These are phyloP conservation scores for Muscicapa comitata DNA, from an alignment of 2,797 vertebrate species.

Conservation along the genomic window DNA sequence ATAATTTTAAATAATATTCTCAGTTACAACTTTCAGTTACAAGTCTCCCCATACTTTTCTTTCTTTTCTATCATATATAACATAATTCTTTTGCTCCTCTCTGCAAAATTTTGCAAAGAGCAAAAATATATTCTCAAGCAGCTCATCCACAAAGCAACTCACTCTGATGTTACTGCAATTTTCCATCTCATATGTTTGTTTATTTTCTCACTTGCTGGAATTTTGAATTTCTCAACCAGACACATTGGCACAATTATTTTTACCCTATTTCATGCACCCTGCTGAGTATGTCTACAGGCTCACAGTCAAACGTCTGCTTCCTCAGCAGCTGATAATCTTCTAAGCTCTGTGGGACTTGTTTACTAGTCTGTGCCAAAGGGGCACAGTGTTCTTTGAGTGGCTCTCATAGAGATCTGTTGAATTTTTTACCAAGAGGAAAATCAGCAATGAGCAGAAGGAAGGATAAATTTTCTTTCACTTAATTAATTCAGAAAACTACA, in stretches of 20 bases:
- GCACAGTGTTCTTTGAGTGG: neutral
- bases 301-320: constrained; percentile 62
- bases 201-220: constrained; percentile 42
- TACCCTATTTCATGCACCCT: constrained; percentile 51
- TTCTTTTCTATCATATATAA: neutral
- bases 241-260: constrained; percentile 52
- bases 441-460: neutral
- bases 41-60: neutral
- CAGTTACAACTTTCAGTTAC: neutral
- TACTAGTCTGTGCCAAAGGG: constrained; percentile 3
- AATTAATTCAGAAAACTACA: neutral
- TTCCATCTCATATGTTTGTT: constrained; percentile 16
- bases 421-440: constrained; percentile 32
- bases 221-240: constrained; percentile 59
- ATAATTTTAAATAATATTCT: neutral
- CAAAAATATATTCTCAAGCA: constrained; percentile 5
- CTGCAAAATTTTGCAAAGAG: neutral
- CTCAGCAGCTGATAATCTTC: constrained; percentile 46
- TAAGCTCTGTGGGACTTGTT: constrained; percentile 22
- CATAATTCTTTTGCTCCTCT: neutral
- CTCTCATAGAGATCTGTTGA: neutral
- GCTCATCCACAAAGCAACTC: neutral
- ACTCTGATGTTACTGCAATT: neutral
- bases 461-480: neutral
- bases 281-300: constrained; percentile 58